Conservation (phyloP, 2,888 invertebrate genomes). For the Hedychridium roseum region DNA sequence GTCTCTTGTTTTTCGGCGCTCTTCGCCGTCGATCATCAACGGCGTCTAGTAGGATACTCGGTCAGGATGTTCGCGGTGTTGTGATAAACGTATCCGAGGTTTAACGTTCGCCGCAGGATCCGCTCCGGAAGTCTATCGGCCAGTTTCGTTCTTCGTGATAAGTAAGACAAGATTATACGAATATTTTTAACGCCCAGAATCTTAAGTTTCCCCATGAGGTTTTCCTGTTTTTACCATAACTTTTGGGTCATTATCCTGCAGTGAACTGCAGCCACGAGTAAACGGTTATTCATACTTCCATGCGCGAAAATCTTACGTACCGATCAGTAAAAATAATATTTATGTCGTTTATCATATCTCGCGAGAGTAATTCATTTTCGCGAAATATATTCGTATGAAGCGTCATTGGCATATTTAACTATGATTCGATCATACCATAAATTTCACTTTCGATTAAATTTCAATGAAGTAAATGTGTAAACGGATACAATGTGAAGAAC, state of each 20-base stretch:
- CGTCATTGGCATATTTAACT: too few species aligned
- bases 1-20: too few species aligned
- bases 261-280: not conserved
- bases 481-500: too few species aligned
- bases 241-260: not conserved
- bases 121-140: not conserved
- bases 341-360: too few species aligned
- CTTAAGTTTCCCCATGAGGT: not conserved
- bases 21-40: not conserved
- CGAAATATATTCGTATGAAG: too few species aligned
- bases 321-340: too few species aligned
- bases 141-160: not conserved
- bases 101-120: not conserved
- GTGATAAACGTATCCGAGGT: too few species aligned
- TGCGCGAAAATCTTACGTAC: not conserved
- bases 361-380: too few species aligned
- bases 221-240: not conserved
- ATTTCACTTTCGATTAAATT: too few species aligned
- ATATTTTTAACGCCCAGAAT: too few species aligned
- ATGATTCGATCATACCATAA: too few species aligned
- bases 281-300: not conserved
- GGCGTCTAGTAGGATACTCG: not conserved
- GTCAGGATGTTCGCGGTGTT: not conserved
- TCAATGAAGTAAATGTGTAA: too few species aligned
- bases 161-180: not conserved